Conservation (phyloP, 2,797 vertebrate genomes). For the Cichlasoma orientale region DNA sequence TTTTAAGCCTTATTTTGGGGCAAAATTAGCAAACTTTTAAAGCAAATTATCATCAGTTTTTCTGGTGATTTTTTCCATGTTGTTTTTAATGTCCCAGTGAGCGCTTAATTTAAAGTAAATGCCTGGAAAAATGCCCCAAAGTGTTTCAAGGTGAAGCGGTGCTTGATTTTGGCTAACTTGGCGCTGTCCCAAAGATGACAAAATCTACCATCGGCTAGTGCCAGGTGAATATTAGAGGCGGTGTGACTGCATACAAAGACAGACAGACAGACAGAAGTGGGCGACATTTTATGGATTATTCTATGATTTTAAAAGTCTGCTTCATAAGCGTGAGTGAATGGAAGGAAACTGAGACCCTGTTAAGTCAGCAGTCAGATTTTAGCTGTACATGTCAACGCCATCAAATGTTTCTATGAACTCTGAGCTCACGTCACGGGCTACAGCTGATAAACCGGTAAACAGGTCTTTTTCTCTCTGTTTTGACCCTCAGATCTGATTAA, state of each 20-base stretch:
- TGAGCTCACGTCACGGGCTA: background rate
- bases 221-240: background rate
- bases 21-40: background rate
- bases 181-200: background rate
- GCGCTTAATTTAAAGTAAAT: background rate
- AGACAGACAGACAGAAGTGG: background rate
- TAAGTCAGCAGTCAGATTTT: background rate
- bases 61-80: background rate
- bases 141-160: background rate
- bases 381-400: background rate
- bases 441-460: background rate
- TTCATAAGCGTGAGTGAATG: background rate
- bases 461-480: background rate
- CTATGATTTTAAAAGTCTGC: background rate
- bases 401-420: background rate
- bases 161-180: background rate
- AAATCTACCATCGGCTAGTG: background rate
- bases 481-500: background rate
- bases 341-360: background rate
- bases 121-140: background rate
- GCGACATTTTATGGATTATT: background rate
- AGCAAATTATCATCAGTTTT: background rate
- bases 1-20: background rate
- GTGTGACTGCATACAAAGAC: background rate
- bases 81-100: background rate